phyloP scores from a whole-genome alignment of 2,113 vertebrate species.

The Ciconia maguari region DNA sequence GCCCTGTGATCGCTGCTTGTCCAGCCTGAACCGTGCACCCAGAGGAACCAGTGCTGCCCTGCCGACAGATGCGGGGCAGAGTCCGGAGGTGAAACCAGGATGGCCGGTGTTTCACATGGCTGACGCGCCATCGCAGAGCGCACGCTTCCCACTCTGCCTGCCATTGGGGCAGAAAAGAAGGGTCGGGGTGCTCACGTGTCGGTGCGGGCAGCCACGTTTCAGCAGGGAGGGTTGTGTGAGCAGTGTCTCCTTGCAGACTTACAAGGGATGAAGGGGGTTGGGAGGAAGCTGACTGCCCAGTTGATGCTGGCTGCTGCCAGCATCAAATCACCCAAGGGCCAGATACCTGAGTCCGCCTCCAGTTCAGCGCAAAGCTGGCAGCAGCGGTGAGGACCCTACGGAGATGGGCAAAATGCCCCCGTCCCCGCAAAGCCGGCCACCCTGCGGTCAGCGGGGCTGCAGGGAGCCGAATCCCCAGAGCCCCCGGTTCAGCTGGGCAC shows the following conservation, averaged over 20 bases:
- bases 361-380: background rate
- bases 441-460: fast-evolving
- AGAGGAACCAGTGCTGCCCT: fast-evolving
- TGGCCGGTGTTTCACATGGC: fast-evolving
- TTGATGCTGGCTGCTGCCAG: background rate
- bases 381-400: background rate
- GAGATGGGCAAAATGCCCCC: background rate
- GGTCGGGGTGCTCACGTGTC: background rate
- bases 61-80: fast-evolving
- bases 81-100: fast-evolving
- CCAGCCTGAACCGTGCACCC: background rate
- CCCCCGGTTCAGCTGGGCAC: background rate
- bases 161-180: fast-evolving
- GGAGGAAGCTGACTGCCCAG: background rate
- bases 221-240: background rate
- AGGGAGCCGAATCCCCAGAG: background rate
- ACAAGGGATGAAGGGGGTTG: background rate
- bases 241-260: background rate
- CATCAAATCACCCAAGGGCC: background rate
- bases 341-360: background rate
- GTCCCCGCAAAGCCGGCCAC: fast-evolving
- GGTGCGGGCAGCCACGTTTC: fast-evolving
- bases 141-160: background rate
- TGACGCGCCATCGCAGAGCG: fast-evolving
- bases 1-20: fast-evolving